These are phyloP conservation scores for Pocillopora damicornis DNA, from an alignment of 64 coral and sea anemone species.

Conservation along the genomic window DNA sequence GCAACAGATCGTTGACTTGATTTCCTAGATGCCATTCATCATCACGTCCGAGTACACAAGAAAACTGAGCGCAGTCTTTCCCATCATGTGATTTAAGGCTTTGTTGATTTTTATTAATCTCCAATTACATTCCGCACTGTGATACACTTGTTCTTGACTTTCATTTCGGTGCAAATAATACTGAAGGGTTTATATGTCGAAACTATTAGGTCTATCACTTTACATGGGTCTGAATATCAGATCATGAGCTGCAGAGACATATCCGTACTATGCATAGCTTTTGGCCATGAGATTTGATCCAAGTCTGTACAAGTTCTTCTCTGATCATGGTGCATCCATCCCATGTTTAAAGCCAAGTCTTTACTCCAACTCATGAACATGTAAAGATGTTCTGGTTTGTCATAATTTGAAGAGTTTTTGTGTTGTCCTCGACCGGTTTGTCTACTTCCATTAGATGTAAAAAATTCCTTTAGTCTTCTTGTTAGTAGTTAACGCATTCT, in stretches of 20 bases:
- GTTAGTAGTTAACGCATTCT: neutral
- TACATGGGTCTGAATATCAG: too few relatives aligned
- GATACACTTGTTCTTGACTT: neutral
- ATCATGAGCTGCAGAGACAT: too few relatives aligned
- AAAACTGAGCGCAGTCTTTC: neutral
- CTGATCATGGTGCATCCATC: neutral
- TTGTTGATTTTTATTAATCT: neutral
- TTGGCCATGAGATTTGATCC: neutral
- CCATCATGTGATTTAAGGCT: neutral
- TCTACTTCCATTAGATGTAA: neutral
- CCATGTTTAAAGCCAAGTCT: neutral
- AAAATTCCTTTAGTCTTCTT: neutral
- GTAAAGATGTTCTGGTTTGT: neutral
- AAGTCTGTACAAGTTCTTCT: neutral
- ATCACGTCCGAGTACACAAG: slow-evolving; percentile 7
- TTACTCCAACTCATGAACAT: too few relatives aligned
- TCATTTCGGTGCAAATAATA: neutral
- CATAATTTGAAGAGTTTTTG: neutral
- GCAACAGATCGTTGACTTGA: slow-evolving; percentile 16
- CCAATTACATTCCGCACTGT: neutral
- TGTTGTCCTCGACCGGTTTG: neutral
- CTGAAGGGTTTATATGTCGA: too few relatives aligned
- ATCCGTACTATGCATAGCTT: too few relatives aligned
- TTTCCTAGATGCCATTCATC: neutral
- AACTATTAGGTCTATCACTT: too few relatives aligned